Evolutionary conservation across 2,888 invertebrate genomes (phyloP).

Genomic region (Trachelus troglodyta): DNA sequence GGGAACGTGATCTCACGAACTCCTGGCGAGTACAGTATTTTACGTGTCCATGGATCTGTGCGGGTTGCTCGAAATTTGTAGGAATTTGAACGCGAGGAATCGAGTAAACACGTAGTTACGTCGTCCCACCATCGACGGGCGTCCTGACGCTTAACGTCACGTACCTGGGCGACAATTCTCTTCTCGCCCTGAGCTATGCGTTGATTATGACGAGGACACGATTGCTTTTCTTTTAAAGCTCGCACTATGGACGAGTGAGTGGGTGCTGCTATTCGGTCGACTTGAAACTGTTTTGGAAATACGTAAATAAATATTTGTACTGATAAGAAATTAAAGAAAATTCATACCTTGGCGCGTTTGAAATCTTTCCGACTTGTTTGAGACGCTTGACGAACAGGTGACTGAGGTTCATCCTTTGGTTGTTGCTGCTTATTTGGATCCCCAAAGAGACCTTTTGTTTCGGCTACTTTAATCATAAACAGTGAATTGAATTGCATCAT

Average conservation of each 20-base stretch:
- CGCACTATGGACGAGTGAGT: slow-evolving; percentile 75
- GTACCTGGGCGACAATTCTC: slow-evolving; percentile 40
- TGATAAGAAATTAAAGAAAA: neutral
- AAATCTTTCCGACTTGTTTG: slow-evolving; percentile 30
- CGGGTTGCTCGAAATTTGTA: slow-evolving; percentile 42
- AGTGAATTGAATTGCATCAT: slow-evolving; percentile 83
- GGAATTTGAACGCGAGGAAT: slow-evolving; percentile 26
- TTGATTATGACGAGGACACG: slow-evolving; percentile 48
- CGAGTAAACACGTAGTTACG: slow-evolving; percentile 37
- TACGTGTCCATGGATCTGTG: slow-evolving; percentile 49
- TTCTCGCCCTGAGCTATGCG: slow-evolving; percentile 38
- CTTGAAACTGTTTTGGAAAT: slow-evolving; percentile 63
- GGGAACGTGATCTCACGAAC: slow-evolving; percentile 38
- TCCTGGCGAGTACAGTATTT: slow-evolving; percentile 44
- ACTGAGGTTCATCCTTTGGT: slow-evolving; percentile 56
- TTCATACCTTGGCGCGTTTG: slow-evolving; percentile 39
- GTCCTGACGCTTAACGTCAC: slow-evolving; percentile 41
- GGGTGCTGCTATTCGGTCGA: slow-evolving; percentile 75
- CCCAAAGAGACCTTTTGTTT: slow-evolving; percentile 82
- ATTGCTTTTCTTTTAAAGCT: slow-evolving; percentile 22
- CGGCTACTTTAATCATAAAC: slow-evolving; percentile 87
- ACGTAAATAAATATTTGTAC: neutral
- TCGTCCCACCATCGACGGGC: slow-evolving; percentile 52
- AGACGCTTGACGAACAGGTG: slow-evolving; percentile 25
- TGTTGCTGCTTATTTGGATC: slow-evolving; percentile 55